These are phyloP conservation scores for Pinctada fucata DNA, from an alignment of 2,888 invertebrate species.

Conservation along the genomic window DNA sequence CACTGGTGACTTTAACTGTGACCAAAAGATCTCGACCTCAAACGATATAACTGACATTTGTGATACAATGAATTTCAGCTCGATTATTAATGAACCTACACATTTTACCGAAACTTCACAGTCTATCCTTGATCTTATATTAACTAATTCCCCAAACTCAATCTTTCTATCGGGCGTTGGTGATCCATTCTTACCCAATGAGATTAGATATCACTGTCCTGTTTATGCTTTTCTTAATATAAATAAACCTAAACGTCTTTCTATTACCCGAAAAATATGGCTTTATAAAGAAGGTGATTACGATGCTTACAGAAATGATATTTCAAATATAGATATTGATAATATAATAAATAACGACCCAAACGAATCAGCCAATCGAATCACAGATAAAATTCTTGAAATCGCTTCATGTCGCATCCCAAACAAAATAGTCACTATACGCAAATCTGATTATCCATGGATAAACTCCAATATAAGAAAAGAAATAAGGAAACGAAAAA, in stretches of 20 bases:
- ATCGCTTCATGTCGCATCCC: not conserved
- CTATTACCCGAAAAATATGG: conserved; percentile 12
- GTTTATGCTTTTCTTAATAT: conserved; percentile 2
- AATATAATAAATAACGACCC: not conserved
- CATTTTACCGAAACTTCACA: not conserved
- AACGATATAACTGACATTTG: conserved; percentile 3
- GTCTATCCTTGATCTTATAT: conserved; percentile 10
- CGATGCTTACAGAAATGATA: not conserved
- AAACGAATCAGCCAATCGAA: not conserved
- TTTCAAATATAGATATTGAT: not conserved
- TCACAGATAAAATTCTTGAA: not conserved
- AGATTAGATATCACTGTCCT: conserved; percentile 10
- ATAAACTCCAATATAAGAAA: not conserved
- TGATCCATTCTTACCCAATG: conserved; percentile 7
- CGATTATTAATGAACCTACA: conserved; percentile 19
- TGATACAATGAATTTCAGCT: not conserved
- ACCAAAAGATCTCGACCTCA: not conserved
- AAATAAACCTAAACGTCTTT: not conserved
- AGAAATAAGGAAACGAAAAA: not conserved
- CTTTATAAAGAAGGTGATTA: conserved; percentile 14
- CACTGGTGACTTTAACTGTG: conserved; percentile 21
- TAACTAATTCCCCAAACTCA: not conserved
- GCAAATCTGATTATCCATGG: not conserved
- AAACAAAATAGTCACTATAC: conserved; percentile 6
- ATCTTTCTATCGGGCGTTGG: conserved; percentile 4